Base-by-base conservation (phyloP, 1,140 invertebrate species). In the Atta texana region DNA sequence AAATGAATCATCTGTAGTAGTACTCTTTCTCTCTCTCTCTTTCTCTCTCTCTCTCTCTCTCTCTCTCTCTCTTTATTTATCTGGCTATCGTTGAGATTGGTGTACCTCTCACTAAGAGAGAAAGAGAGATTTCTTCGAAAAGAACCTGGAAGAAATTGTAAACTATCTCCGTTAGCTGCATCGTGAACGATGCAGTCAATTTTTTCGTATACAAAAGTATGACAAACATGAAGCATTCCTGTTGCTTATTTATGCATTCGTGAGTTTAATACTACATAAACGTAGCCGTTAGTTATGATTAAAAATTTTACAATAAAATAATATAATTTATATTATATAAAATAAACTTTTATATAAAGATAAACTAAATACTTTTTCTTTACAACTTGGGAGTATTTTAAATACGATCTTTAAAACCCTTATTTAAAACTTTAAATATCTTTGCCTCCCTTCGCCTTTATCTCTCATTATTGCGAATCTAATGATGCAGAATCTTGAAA, bases 141-240 rank as follows among this genome's bases (percentile, higher is more conserved):
- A 34, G 28, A 80, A 53, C 28, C 7, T 14, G 31, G 44, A 76
- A 74, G 10, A n/a, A 71, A 28, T 31, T 28, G 55, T 8, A 8
- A 24, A 75, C 8, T 59, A 16, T 21, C 14, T 66, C 49, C 34
- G 51, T 89, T 68, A 71, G 64, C 71, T 74, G 28, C 55, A 64
- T 49, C 68, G 14, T 63, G 21, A 64, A 59, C 61, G 51, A 39
- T 51, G 61, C 28, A 28, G 51, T 66, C 51, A 76, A 89, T 87
- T 90, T 90, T 87, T 87, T 66, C 51, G 12, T 8, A 24, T 12
- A 12, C 31, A 14, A 85, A 78, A 84, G 16, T 80, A 59, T 72
- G 53, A 28, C 66, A n/a, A 49, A 6, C 18, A n/a, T 24, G 10
- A 1, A 18, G 21, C 8, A 49, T 34, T 68, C 10, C 14, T 34